Base-by-base conservation (phyloP, 1,140 invertebrate genomes). In the Macrotrachela quadricornifera region DNA sequence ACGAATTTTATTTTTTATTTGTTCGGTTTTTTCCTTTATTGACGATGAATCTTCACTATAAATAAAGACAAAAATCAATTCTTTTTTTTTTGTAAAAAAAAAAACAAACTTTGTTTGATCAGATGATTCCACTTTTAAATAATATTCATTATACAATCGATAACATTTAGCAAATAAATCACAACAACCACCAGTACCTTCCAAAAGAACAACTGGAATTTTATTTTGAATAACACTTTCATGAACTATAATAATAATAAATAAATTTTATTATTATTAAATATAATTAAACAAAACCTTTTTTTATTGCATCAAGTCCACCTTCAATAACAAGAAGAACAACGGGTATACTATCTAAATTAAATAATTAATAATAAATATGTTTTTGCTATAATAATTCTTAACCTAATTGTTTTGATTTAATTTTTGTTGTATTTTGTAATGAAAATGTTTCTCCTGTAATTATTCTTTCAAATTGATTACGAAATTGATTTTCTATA, bases 261-360 rank as follows among this genome's bases (percentile, higher is more conserved):
- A 13, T 6, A 41, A 13, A n/a, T 41, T 3, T 12, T 13, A 41
- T 12, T 41, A 11, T 6, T 6, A 13, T 41, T 41, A 11, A 41
- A 6, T 41, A 2, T 3, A 11, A 41, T 6, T 6, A 13, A 41
- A 3, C 3, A 13, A 13, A 13, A 41, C 39, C 64, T 6, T 67
- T 67, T 30, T 62, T 55, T 49, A 72, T 61, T 10, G 69, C 63
- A 53, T 64, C 62, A 11, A 64, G 54, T n/a, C 70, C 70, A n/a
- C 70, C 70, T 54, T 71, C 68, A 41, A 71, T 54, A 11, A 72
- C 62, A n/a, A 72, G 55, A 21, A 66, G 54, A 10, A 72, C 64
- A 10, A 68, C 61, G 2, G 70, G 70, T 15, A 68, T 58, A 57
- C 63, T 57, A 69, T 67, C 11, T 70, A 54, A 14, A 61, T 59